These are phyloP conservation scores for Mormyrops boulengeri DNA, from an alignment of 2,797 vertebrate genomes.

Conservation along the genomic window DNA sequence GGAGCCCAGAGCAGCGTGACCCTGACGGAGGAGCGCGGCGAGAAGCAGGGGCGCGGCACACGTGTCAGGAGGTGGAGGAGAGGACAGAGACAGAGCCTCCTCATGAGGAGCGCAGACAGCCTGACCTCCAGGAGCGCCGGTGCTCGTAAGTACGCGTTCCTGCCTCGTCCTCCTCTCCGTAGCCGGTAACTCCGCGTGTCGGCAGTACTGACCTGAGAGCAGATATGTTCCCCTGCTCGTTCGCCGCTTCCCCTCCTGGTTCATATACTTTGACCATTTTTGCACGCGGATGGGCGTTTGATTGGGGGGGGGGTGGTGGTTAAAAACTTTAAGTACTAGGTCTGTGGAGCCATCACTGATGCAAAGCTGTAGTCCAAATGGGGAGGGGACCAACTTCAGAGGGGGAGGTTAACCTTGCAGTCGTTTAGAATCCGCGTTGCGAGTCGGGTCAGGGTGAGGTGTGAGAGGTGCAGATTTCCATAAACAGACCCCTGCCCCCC, in stretches of 20 bases:
- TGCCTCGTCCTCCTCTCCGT: not conserved
- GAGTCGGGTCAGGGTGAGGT: not conserved
- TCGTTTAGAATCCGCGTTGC: not conserved
- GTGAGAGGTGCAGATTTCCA: not conserved
- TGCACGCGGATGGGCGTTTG: not conserved
- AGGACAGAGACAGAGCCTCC: not conserved
- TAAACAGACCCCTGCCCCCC: not conserved
- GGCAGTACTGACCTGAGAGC: not conserved
- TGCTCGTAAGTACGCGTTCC: slow-evolving; percentile 31
- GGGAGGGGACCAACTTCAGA: not conserved
- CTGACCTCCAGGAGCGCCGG: not conserved
- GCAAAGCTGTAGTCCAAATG: not conserved
- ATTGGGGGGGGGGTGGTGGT: not conserved
- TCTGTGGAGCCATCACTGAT: not conserved
- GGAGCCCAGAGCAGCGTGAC: slow-evolving; percentile 21
- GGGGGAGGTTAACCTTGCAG: not conserved
- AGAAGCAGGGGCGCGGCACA: not conserved
- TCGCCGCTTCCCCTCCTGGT: not conserved
- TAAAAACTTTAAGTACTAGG: not conserved
- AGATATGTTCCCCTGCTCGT: not conserved
- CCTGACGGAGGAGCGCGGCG: not conserved
- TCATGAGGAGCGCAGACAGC: not conserved
- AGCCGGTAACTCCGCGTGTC: not conserved
- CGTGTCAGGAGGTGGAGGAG: not conserved
- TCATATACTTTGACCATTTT: not conserved